Base-by-base conservation (phyloP, 2,797 vertebrate species). In the Myripristis murdjan region DNA sequence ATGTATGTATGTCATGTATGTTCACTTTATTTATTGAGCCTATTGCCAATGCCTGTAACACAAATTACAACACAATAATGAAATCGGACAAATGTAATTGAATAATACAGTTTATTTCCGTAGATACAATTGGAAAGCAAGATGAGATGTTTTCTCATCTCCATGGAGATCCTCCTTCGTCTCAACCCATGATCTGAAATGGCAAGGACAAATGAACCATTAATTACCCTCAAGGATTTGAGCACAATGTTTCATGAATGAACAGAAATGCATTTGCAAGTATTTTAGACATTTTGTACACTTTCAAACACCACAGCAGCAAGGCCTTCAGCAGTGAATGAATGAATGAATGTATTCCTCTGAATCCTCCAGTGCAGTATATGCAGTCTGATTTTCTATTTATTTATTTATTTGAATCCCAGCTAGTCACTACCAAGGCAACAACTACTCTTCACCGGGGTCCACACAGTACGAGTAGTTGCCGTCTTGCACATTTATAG, bases 141-240 rank as follows among this genome's bases (percentile, higher is more conserved):
- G 51, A 64, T 51, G 37, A 71, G 48, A 12, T 57, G 12, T 23
- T 64, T 16, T 20, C 57, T 33, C 0, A 48, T 91, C 75, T 80
- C 78, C 75, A 77, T 65, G 64, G 69, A 61, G 79, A 83, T 74
- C 0, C 1, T 35, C 15, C 4, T 70, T 55, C 64, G 49, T 62
- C 81, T 93, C 64, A 93, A 65, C 79, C 89, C 90, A 93, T 91
- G 80, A 93, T 90, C 92, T 93, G 81, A 18, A 54, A 84, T 79
- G 75, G 52, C 28, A 77, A 81, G 16, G 35, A 86, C 12, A 81
- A 69, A 81, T 61, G 1, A 75, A 59, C 68, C 57, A 82, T 81
- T 67, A 66, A 37, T 68, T 51, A 63, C 73, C 33, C 1, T 56
- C 3, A 24, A 51, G n/a, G 55, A 64, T 23, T 11, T 2, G 22